Evolutionary conservation across 2,888 invertebrate species (phyloP).

Genomic region (Malacosoma neustria): DNA sequence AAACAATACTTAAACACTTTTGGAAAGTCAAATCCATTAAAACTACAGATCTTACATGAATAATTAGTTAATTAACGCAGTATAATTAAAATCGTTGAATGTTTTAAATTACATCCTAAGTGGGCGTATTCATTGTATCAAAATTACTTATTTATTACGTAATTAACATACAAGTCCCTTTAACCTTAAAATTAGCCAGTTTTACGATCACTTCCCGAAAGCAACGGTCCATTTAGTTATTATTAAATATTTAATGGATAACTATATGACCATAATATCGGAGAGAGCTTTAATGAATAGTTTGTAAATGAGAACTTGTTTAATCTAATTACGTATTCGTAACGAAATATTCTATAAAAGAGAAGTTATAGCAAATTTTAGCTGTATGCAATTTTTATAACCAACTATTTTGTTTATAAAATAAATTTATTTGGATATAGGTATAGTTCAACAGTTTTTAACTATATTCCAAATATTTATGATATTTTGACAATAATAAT

Average conservation of each 20-base stretch:
- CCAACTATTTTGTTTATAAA: no score
- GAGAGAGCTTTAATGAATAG: neutral
- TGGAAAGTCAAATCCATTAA: no score
- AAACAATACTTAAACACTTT: no score
- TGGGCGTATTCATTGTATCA: neutral
- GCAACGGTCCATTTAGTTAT: neutral
- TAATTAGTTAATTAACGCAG: no score
- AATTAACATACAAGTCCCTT: neutral
- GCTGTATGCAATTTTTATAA: no score
- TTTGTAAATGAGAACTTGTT: neutral
- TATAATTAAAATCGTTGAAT: no score
- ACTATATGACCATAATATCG: neutral
- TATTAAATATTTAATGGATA: neutral
- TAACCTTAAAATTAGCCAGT: neutral
- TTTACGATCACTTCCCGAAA: neutral
- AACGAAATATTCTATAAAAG: no score
- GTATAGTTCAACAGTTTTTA: neutral
- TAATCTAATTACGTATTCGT: neutral
- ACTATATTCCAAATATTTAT: neutral
- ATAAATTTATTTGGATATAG: no score
- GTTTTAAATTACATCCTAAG: neutral
- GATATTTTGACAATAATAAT: no score
- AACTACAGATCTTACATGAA: no score
- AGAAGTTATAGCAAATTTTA: no score
- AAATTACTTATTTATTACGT: neutral